phyloP scores from a whole-genome alignment of 37 sponge, comb jelly and placozoan genomes.

The Tethya wilhelma region DNA sequence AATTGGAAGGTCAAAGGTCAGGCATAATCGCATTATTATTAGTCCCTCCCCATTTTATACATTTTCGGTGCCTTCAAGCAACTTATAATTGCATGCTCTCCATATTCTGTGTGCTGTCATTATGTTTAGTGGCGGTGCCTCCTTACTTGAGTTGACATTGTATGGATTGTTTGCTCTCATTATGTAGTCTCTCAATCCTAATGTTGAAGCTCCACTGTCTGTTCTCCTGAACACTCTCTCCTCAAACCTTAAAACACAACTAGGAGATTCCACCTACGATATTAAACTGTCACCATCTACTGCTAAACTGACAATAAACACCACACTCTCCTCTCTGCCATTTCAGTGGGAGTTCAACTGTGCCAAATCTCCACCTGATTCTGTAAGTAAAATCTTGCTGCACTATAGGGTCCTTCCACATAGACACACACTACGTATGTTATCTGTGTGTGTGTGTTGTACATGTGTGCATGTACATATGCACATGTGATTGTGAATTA shows the following conservation, averaged over 20 bases:
- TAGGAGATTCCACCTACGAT: neutral
- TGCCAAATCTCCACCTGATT: neutral
- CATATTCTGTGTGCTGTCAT: no score
- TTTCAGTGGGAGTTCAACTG: slow-evolving; percentile 66
- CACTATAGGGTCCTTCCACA: neutral
- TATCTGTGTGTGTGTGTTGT: no score
- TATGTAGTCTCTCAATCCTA: slow-evolving; percentile 55
- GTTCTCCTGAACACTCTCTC: slow-evolving; percentile 49
- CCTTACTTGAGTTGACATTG: no score
- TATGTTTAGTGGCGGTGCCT: no score
- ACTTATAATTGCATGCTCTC: neutral
- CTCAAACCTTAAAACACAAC: slow-evolving; percentile 25
- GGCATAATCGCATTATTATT: neutral
- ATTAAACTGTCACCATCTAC: neutral
- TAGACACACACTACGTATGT: neutral
- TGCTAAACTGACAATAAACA: slow-evolving; percentile 10
- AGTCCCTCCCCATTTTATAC: neutral
- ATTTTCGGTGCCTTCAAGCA: neutral
- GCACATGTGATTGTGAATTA: neutral
- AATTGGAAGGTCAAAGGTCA: slow-evolving; percentile 27
- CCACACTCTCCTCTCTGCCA: slow-evolving; percentile 48
- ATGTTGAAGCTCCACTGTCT: slow-evolving; percentile 65
- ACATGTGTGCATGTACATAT: slow-evolving; percentile 12
- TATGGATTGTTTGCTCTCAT: no score
- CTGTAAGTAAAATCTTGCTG: slow-evolving; percentile 19